Evolutionary conservation across 2,888 invertebrate species (phyloP).

Genomic region (Chymomyza procnemis): DNA sequence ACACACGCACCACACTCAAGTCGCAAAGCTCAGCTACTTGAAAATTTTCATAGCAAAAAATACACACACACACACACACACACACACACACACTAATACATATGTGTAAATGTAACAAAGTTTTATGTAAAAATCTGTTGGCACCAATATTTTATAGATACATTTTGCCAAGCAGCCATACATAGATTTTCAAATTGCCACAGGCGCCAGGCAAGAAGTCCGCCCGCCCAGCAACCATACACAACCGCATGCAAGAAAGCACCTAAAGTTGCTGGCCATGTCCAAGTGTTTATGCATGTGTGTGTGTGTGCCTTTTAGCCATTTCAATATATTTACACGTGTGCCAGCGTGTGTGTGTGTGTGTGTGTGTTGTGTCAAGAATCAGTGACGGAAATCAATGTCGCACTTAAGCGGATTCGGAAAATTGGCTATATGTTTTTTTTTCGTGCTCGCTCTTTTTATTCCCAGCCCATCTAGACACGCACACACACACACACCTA

Average conservation of each 20-base stretch:
- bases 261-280: neutral
- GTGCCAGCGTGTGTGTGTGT: constrained; percentile 18
- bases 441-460: too few species aligned
- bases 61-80: neutral
- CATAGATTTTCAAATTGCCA: constrained; percentile 48
- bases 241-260: neutral
- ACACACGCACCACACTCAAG: neutral
- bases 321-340: constrained; percentile 12
- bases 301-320: constrained; percentile 21
- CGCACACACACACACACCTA: neutral
- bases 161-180: constrained; percentile 41
- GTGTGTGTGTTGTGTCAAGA: constrained; percentile 49
- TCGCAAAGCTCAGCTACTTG: neutral
- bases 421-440: constrained; percentile 67
- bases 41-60: constrained; percentile 15
- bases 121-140: constrained; percentile 61
- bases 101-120: constrained; percentile 33
- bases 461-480: constrained; percentile 24
- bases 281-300: neutral
- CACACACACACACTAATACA: neutral
- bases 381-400: constrained; percentile 70
- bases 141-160: constrained; percentile 64
- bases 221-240: neutral
- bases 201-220: constrained; percentile 41
- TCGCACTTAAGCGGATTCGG: constrained; percentile 71